Conservation (phyloP, 2,797 vertebrate species). For the Silurus lanzhouensis region DNA sequence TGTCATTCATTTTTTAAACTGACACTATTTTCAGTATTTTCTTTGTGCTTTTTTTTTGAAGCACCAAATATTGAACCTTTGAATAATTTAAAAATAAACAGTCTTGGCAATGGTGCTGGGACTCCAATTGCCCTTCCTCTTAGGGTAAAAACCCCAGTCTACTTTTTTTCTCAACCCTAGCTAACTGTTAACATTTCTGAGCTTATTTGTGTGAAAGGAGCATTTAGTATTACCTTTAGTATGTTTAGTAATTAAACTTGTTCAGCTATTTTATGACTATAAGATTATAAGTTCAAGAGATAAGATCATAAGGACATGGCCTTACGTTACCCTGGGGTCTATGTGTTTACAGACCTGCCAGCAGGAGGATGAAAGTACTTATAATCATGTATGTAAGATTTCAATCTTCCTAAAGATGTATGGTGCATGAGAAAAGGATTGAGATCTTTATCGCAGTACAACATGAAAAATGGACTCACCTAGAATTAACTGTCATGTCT, state of each 20-base stretch:
- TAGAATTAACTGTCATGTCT: neutral
- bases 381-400: constrained; percentile 17
- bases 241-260: neutral
- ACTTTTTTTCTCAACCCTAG: neutral
- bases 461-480: neutral
- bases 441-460: constrained; percentile 41
- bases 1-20: neutral
- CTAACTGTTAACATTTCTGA: neutral
- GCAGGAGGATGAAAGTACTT: neutral
- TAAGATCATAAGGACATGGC: neutral
- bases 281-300: neutral
- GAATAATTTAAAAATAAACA: neutral
- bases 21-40: neutral
- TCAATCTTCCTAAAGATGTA: constrained; percentile 19
- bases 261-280: neutral
- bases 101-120: neutral
- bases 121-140: neutral
- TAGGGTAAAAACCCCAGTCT: neutral
- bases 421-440: constrained; percentile 7
- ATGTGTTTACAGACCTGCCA: neutral
- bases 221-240: neutral
- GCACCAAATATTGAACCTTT: neutral
- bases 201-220: neutral
- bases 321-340: neutral
- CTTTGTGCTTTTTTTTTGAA: neutral